Conservation (phyloP, 2,113 vertebrate species). For the Rhinoderma darwinii region DNA sequence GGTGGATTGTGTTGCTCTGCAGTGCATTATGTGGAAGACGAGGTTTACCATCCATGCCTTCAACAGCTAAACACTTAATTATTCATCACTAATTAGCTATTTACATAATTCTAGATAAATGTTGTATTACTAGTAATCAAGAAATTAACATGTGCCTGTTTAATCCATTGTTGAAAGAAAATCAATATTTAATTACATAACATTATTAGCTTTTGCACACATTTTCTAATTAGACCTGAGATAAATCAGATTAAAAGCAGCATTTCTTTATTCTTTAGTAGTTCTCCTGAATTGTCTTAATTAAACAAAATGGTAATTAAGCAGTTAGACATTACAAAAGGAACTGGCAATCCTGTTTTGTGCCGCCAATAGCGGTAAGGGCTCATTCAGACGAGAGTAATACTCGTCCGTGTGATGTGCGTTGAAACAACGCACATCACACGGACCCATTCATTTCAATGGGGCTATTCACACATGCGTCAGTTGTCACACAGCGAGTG, state of each 20-base stretch:
- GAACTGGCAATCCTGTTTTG: slow-evolving; percentile 56
- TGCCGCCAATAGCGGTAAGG: background rate
- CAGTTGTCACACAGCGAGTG: no score
- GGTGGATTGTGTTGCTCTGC: background rate
- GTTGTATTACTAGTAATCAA: slow-evolving; percentile 40
- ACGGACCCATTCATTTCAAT: no score
- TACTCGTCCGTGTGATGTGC: no score
- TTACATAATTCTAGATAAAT: slow-evolving; percentile 51
- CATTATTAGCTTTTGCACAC: slow-evolving; percentile 43
- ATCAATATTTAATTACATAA: slow-evolving; percentile 46
- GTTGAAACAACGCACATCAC: no score
- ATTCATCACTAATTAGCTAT: slow-evolving; percentile 38
- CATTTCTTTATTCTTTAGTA: slow-evolving; percentile 24
- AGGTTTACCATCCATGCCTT: slow-evolving; percentile 1
- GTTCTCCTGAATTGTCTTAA: slow-evolving; percentile 43
- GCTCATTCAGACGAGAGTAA: no score
- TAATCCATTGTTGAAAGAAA: slow-evolving; percentile 32
- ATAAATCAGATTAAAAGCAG: slow-evolving; percentile 29
- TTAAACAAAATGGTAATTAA: slow-evolving; percentile 60
- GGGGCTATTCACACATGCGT: no score
- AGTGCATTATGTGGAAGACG: background rate
- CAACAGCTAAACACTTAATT: slow-evolving; percentile 42
- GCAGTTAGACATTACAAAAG: slow-evolving; percentile 62
- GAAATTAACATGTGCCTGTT: slow-evolving; percentile 37
- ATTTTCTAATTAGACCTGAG: slow-evolving; percentile 39